These are phyloP conservation scores for Eidolon dupreanum DNA, from an alignment of 2,797 vertebrate species.

Conservation along the genomic window DNA sequence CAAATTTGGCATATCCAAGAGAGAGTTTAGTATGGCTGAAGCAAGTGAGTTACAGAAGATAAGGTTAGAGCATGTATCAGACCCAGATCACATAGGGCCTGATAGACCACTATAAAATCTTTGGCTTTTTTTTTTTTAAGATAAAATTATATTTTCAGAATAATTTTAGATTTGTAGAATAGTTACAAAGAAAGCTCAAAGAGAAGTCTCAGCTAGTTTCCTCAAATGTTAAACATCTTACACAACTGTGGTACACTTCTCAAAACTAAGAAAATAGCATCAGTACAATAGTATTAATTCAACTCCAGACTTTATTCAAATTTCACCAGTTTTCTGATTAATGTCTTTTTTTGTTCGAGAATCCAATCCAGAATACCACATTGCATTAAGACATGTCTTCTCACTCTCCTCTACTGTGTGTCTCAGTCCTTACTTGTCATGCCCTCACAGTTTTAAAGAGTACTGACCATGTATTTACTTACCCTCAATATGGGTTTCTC, in stretches of 20 bases:
- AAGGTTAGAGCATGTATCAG: not conserved
- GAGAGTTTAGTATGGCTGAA: not conserved
- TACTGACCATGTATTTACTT: not conserved
- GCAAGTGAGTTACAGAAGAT: not conserved
- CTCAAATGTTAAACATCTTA: not conserved
- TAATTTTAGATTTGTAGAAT: constrained; percentile 20
- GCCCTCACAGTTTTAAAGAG: not conserved
- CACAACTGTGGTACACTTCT: not conserved
- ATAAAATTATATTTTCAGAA: not conserved
- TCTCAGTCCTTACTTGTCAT: not conserved
- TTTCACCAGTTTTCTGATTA: not conserved
- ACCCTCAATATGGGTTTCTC: not conserved
- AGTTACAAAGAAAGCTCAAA: not conserved
- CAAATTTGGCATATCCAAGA: not conserved
- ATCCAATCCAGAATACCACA: not conserved
- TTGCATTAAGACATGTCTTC: not conserved
- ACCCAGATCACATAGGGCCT: not conserved
- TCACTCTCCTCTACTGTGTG: not conserved
- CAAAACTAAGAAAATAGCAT: constrained; percentile 25
- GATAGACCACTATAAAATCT: not conserved
- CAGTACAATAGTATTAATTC: not conserved
- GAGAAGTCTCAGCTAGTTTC: not conserved
- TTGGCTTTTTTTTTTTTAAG: not conserved
- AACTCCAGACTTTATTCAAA: not conserved
- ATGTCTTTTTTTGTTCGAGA: not conserved